Conservation (phyloP, 2,113 vertebrate species). For the Montifringilla adamsi region DNA sequence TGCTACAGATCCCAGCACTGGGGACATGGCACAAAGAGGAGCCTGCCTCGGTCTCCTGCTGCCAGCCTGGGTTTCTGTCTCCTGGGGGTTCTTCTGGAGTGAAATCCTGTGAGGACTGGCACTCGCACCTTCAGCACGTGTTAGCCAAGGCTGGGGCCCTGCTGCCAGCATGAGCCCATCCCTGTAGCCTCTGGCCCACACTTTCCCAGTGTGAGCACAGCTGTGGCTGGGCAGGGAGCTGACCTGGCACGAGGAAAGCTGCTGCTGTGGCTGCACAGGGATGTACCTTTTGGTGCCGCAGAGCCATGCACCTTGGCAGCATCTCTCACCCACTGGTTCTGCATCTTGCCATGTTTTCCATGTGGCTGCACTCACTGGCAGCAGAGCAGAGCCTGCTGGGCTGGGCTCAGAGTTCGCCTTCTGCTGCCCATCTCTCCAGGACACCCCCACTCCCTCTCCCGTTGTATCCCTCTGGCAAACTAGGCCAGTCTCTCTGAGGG, state of each 20-base stretch:
- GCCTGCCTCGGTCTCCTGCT: neutral
- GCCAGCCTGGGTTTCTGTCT: neutral
- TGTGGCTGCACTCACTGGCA: accelerated
- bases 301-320: accelerated
- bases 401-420: neutral
- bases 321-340: neutral
- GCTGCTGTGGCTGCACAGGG: neutral
- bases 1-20: accelerated
- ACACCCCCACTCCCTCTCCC: accelerated
- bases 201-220: neutral
- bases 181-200: neutral
- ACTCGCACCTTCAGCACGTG: accelerated
- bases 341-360: neutral
- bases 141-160: neutral
- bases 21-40: neutral
- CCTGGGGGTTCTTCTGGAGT: neutral
- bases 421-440: neutral
- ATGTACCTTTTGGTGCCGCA: neutral
- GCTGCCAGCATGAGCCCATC: neutral
- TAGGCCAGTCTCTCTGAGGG: neutral
- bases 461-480: accelerated
- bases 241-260: neutral
- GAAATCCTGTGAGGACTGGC: neutral
- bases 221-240: neutral
- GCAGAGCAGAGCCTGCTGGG: neutral